Evolutionary conservation across 37 sponge, comb jelly and placozoan genomes (phyloP), one percentile per base, ranked within the genome.

Genomic region (Tethya wilhelma): DNA sequence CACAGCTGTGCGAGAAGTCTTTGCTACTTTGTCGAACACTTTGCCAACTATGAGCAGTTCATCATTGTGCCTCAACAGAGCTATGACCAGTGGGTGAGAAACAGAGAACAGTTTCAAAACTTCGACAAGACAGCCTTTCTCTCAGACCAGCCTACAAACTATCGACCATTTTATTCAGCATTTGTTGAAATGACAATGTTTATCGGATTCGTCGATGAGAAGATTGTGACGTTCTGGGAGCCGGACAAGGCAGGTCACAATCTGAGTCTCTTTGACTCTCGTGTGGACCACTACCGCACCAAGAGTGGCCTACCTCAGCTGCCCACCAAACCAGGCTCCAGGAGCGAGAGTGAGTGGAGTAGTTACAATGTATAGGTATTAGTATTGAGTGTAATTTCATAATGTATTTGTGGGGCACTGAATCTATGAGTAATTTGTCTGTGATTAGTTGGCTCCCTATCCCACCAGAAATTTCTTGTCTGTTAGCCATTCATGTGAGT

Each of bases 81-180:
- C 42, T 87, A 84, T 44, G 84, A 94, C 14, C 84, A 87, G 36
- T 96, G 96, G 96, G 41, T 64, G 37, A 81, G 68, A 5, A 81
- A 90, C 82, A 60, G 96, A 33, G 96, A 96, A 38, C 95, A 93
- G 62, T 86, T 93, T 49, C 87, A 96, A 25, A 96, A 93, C 68
- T 98, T 98, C 86, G 98, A 98, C 79, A 93, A 90, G 77, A 85
- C 92, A 0, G 94, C 94, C 2, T 98, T 91, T 43, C 71, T 98
- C 12, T 96, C 94, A 0, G 99, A 96, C 49, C 94, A 98, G 69
- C 84, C 90, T 0, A 49, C 49, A 4, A 66, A 67, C 38, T 44
- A 67, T 45, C 64, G 87, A 25, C 79, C 90, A 0, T 98, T 98
- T 59, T 79, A 85, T 53, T 88, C 92, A 22, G 86, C 84, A 11